Evolutionary conservation across 2,888 invertebrate species (phyloP).

Genomic region (Norana najaformis): DNA sequence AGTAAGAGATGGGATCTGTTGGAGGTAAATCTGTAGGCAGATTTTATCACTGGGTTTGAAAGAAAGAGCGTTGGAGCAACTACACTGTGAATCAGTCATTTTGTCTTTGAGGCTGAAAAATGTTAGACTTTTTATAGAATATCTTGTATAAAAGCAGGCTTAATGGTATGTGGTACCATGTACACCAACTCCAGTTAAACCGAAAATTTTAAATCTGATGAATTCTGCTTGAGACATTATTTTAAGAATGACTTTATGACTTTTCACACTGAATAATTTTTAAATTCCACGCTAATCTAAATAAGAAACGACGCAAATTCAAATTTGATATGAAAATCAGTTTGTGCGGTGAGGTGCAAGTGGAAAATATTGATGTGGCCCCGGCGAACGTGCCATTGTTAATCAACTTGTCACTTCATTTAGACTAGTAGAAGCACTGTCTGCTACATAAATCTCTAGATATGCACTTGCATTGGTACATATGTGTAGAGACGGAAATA

Average conservation of each 20-base stretch:
- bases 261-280: not conserved
- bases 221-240: not conserved
- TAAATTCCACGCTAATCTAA: too few relatives aligned
- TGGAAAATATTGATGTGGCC: not conserved
- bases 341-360: not conserved
- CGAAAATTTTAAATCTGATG: not conserved
- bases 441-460: too few relatives aligned
- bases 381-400: not conserved
- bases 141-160: not conserved
- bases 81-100: not conserved
- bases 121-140: not conserved
- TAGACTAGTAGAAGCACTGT: not conserved
- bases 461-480: not conserved
- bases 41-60: not conserved
- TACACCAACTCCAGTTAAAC: not conserved
- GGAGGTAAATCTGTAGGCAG: not conserved
- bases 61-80: too few relatives aligned
- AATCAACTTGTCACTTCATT: not conserved
- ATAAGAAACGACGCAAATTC: not conserved
- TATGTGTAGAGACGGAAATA: not conserved
- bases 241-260: too few relatives aligned
- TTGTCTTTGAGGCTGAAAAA: not conserved
- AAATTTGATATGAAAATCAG: not conserved
- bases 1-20: conserved; percentile 2
- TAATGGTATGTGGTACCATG: not conserved